phyloP scores from a whole-genome alignment of 2,113 vertebrate genomes.

The Ovis aries region DNA sequence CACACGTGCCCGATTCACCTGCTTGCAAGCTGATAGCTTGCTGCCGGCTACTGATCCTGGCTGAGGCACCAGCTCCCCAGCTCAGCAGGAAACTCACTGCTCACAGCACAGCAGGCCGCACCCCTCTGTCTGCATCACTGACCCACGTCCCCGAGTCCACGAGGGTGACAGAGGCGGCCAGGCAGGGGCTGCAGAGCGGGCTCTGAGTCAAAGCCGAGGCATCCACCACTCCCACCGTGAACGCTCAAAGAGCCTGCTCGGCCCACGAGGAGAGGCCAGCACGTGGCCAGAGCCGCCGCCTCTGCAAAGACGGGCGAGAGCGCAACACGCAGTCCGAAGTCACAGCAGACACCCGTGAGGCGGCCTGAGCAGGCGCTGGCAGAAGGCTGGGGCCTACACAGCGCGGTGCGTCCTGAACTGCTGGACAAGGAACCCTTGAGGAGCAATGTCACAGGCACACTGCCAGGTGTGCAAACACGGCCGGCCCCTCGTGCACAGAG shows the following conservation, averaged over 20 bases:
- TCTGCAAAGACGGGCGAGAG: background rate
- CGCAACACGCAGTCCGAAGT: background rate
- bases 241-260: too few species aligned
- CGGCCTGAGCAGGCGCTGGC: accelerated
- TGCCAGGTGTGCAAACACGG: background rate
- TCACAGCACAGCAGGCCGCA: accelerated
- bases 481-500: background rate
- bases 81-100: background rate
- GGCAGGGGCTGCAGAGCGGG: too few species aligned
- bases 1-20: background rate
- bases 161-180: too few species aligned
- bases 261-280: background rate
- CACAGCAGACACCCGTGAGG: too few species aligned
- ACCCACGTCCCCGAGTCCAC: background rate
- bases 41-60: accelerated
- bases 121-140: background rate
- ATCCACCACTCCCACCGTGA: background rate
- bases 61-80: accelerated
- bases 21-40: accelerated
- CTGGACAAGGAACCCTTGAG: background rate
- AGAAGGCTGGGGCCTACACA: background rate
- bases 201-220: accelerated
- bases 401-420: accelerated
- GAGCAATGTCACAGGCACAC: background rate
- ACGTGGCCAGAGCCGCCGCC: accelerated